Evolutionary conservation across 1,140 invertebrate species (phyloP), one percentile per base, ranked within the genome.

Genomic region (Ridgeia piscesae): DNA sequence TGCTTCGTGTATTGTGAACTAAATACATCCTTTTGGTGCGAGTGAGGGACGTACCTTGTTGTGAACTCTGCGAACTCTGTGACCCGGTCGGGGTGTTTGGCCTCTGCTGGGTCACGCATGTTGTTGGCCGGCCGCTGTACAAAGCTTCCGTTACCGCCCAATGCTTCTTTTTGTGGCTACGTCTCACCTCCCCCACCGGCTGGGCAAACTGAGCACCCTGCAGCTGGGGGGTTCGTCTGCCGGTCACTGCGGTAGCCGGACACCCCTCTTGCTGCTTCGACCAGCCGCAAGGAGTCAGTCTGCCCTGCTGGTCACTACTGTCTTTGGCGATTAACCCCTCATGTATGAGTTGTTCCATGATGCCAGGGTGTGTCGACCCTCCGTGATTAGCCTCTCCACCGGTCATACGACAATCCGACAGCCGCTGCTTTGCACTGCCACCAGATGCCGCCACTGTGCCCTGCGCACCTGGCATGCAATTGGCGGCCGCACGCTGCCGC

Each of bases 1-100:
- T 42, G 42, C 11, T 42, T 42, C 42, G 11, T 42, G 42, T 42
- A 42, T 42, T 4, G 42, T 42, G 42, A 42, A 42, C 4, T 42
- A 42, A 42, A 42, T 11, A 6, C 11, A 42, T 42, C 11, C 42
- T 6, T 42, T 42, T 11, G 11, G 4, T 6, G 4, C 4, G 4
- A 42, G 4, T 6, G 4, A 42, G 4, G 17, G 6, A 77, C 58
- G 27, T 77, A 77, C 58, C 58, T 77, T 77, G 58, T 17, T 27
- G 58, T 21, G 58, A 17, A 88, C 92, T 93, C 42, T n/a, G 42
- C 93, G 77, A 33, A 35, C 48, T 11, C n/a, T n/a, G n/a, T n/a
- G n/a, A n/a, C n/a, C 48, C 21, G 21, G 58, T 77, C 2, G 58
- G 58, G 58, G 58, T 77, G 58, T 2, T 21, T 77, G 58, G 27